phyloP scores from a whole-genome alignment of 2,113 vertebrate species.

The Trichomycterus rosablanca region DNA sequence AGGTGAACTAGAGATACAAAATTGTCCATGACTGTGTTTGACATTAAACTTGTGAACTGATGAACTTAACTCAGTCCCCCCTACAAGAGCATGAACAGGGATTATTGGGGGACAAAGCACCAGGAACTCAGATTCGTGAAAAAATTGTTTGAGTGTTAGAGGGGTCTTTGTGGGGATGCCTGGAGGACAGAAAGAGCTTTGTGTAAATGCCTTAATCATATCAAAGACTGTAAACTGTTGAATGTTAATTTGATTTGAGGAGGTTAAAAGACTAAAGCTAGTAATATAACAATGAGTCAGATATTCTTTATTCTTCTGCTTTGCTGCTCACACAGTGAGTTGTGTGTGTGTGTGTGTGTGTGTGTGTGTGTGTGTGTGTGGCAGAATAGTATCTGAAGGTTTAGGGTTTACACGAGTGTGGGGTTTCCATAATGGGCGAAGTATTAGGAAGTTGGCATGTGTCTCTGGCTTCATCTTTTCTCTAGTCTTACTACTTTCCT shows the following conservation, averaged over 20 bases:
- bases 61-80: too few species aligned
- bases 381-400: not conserved
- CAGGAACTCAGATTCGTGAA: too few species aligned
- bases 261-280: conserved; percentile 21
- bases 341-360: conserved; percentile 1
- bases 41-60: too few species aligned
- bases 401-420: conserved; percentile 24
- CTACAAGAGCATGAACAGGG: too few species aligned
- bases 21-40: too few species aligned
- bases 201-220: not conserved
- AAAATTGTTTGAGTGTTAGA: too few species aligned
- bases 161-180: not conserved
- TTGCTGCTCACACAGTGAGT: not conserved
- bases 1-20: too few species aligned
- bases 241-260: conserved; percentile 21
- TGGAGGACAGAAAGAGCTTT: not conserved
- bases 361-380: not conserved
- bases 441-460: conserved; percentile 14
- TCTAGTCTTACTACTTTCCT: not conserved
- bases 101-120: too few species aligned
- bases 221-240: not conserved
- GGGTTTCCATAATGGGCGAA: conserved; percentile 21
- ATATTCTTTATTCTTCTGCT: not conserved
- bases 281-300: not conserved
- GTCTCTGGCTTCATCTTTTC: not conserved